These are phyloP conservation scores for Pollenia labialis DNA, from an alignment of 2,888 invertebrate species.

Conservation along the genomic window DNA sequence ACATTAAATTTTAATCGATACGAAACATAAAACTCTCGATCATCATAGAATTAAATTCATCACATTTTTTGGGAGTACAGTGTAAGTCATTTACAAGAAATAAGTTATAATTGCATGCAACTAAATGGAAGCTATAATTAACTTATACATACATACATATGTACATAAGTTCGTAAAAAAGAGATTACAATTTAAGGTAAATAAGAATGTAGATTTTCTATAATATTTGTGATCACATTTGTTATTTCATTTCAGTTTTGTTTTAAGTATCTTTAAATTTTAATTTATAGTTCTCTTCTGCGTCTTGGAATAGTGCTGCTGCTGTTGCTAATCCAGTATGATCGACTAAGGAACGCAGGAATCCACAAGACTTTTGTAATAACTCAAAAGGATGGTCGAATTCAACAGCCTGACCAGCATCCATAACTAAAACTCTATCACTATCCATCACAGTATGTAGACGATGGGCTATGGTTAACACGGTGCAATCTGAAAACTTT, in stretches of 20 bases:
- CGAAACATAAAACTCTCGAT: too few species aligned
- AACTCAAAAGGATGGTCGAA: conserved; percentile 90
- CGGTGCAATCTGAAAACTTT: conserved; percentile 92
- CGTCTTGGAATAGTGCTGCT: conserved; percentile 85
- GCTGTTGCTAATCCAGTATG: conserved; percentile 88
- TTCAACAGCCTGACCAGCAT: conserved; percentile 89
- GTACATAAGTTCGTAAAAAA: too few species aligned
- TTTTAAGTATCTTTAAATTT: conserved; percentile 72
- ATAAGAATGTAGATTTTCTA: neutral
- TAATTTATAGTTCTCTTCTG: conserved; percentile 84
- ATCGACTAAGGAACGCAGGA: conserved; percentile 88
- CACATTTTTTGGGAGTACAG: conserved; percentile 41
- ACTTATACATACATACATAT: neutral
- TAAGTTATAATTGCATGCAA: neutral
- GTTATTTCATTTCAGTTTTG: conserved; percentile 57
- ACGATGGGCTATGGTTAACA: conserved; percentile 95
- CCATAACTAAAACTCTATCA: conserved; percentile 93
- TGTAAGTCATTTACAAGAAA: conserved; percentile 18
- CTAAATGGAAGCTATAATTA: conserved; percentile 1
- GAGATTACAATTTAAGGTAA: neutral
- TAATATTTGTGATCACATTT: conserved; percentile 46
- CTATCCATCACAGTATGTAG: conserved; percentile 96
- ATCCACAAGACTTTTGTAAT: conserved; percentile 85
- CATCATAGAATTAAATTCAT: too few species aligned
- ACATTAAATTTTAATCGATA: too few species aligned